Conservation (phyloP, 2,797 vertebrate genomes). For the Cephalopachus bancanus region DNA sequence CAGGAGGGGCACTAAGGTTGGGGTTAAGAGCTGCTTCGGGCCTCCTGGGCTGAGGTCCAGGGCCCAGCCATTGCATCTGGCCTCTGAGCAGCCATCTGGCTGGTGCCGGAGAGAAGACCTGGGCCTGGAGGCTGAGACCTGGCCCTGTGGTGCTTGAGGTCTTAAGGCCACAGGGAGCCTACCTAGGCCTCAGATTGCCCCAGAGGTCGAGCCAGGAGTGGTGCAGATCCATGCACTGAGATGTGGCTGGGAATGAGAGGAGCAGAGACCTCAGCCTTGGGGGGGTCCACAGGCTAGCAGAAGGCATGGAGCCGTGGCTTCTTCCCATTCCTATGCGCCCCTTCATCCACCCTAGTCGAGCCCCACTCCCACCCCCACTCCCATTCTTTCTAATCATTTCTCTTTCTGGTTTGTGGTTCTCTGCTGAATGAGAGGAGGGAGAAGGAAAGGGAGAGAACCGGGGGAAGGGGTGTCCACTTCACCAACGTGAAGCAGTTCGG, state of each 20-base stretch:
- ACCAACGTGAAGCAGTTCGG: slow-evolving; percentile 22
- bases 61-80: background rate
- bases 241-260: background rate
- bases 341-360: background rate
- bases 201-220: background rate
- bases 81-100: slow-evolving; percentile 1
- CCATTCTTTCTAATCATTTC: background rate
- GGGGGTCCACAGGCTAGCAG: background rate
- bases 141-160: background rate
- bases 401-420: background rate
- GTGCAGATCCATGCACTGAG: background rate
- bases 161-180: background rate
- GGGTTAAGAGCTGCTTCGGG: background rate
- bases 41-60: slow-evolving; percentile 26
- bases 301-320: background rate
- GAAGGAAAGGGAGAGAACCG: background rate
- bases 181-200: background rate
- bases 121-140: background rate
- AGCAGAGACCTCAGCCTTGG: background rate
- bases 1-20: background rate
- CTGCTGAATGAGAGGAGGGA: background rate
- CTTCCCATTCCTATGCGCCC: background rate
- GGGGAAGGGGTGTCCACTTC: slow-evolving; percentile 58
- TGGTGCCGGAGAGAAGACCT: background rate
- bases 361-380: background rate